Percentiles rank a stretch among this genome's conserved stretches.
Evolutionary conservation across 2,888 invertebrate genomes (phyloP).

Genomic region (Andrena flavipes): DNA sequence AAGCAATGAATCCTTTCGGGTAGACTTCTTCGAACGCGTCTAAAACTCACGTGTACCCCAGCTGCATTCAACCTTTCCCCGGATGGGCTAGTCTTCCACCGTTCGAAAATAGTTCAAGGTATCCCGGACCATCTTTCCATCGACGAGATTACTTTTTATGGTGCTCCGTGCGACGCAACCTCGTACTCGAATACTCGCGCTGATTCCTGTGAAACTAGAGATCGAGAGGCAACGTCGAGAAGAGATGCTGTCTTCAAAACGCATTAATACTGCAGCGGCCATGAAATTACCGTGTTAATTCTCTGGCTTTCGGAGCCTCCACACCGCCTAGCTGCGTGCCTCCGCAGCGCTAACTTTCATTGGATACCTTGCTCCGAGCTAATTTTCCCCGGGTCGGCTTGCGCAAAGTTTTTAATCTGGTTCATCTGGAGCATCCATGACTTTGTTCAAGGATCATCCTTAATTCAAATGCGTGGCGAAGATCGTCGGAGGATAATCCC

Average conservation of each 20-base stretch:
- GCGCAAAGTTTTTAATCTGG: slow-evolving; percentile 25
- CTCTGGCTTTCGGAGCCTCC: neutral
- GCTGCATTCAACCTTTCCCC: too few species aligned
- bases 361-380: neutral
- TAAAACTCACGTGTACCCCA: too few species aligned
- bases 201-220: too few species aligned
- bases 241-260: neutral
- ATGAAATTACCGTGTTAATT: too few species aligned
- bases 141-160: neutral
- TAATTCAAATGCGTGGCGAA: too few species aligned
- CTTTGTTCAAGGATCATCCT: too few species aligned
- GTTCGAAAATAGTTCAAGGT: neutral
- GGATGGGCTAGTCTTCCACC: too few species aligned
- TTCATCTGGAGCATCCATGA: neutral
- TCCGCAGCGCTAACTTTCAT: neutral
- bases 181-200: too few species aligned
- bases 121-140: neutral
- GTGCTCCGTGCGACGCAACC: too few species aligned
- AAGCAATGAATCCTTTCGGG: too few species aligned
- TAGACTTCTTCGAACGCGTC: neutral
- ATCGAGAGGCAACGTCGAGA: neutral
- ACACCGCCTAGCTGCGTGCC: neutral
- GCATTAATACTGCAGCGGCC: too few species aligned
- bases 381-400: slow-evolving; percentile 12
- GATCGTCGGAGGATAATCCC: too few species aligned